phyloP scores from a whole-genome alignment of 2,113 vertebrate species.

The Sceloporus tristichus region DNA sequence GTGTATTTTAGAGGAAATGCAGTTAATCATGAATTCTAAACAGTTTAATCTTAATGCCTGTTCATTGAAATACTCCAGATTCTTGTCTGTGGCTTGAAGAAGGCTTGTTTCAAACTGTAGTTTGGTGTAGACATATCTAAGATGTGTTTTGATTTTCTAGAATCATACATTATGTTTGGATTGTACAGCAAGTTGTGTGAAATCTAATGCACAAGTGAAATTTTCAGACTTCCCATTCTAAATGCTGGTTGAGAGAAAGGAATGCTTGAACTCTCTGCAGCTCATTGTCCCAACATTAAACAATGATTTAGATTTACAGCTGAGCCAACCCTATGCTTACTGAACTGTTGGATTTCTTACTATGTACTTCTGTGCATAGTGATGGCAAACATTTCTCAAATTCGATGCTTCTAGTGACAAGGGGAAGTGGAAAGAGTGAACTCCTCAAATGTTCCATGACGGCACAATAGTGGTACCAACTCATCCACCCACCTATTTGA shows the following conservation, averaged over 20 bases:
- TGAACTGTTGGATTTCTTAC: not conserved
- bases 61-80: not conserved
- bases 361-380: not conserved
- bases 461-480: not conserved
- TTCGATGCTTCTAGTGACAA: not conserved
- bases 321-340: not conserved
- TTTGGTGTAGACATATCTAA: not conserved
- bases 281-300: not conserved
- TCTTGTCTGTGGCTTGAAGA: not conserved
- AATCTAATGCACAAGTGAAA: not conserved
- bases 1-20: not conserved
- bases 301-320: not conserved
- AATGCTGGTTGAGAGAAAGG: not conserved
- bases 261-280: not conserved
- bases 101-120: not conserved
- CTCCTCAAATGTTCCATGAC: not conserved
- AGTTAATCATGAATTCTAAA: not conserved
- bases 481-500: not conserved
- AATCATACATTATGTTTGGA: not conserved
- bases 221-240: not conserved
- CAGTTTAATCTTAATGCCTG: not conserved
- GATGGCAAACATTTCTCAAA: not conserved
- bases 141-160: too few species aligned
- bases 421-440: too few species aligned
- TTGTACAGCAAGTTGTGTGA: not conserved